These are phyloP conservation scores for Syngnathus typhle DNA, from an alignment of 2,113 vertebrate species.

Conservation along the genomic window DNA sequence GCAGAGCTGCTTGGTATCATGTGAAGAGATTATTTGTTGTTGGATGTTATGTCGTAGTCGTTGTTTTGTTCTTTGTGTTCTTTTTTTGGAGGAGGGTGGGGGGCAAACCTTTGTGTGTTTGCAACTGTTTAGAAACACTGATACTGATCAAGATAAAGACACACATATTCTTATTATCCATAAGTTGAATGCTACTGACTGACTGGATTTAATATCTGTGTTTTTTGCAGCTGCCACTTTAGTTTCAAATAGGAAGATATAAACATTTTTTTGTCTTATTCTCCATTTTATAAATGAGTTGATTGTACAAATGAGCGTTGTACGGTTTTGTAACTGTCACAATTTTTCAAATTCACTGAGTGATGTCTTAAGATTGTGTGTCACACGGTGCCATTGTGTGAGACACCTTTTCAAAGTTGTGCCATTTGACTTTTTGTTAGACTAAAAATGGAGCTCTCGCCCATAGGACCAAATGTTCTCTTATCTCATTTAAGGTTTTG, in stretches of 20 bases:
- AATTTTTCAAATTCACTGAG: conserved; percentile 24
- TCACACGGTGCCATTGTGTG: conserved; percentile 27
- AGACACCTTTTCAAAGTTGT: conserved; percentile 39
- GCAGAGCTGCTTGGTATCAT: neutral
- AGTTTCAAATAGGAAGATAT: conserved; percentile 11
- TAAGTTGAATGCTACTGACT: conserved; percentile 54
- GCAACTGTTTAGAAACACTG: neutral
- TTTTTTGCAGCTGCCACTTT: neutral
- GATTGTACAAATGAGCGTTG: conserved; percentile 40
- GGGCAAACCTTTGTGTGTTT: neutral
- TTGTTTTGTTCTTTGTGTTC: neutral
- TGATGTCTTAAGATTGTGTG: conserved; percentile 24
- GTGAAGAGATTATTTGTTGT: conserved; percentile 30
- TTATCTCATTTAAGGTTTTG: conserved; percentile 50
- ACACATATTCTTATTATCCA: conserved; percentile 10
- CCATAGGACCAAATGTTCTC: conserved; percentile 63
- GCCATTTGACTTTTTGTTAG: conserved; percentile 50
- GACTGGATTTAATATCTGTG: conserved; percentile 3
- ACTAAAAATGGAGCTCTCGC: conserved; percentile 41
- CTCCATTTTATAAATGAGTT: conserved; percentile 3
- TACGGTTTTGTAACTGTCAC: neutral
- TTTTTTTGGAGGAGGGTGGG: no score
- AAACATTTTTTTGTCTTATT: neutral
- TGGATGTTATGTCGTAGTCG: conserved; percentile 11
- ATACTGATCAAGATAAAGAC: neutral